Evolutionary conservation across 2,113 vertebrate species (phyloP).

Genomic region (Sitta europaea): DNA sequence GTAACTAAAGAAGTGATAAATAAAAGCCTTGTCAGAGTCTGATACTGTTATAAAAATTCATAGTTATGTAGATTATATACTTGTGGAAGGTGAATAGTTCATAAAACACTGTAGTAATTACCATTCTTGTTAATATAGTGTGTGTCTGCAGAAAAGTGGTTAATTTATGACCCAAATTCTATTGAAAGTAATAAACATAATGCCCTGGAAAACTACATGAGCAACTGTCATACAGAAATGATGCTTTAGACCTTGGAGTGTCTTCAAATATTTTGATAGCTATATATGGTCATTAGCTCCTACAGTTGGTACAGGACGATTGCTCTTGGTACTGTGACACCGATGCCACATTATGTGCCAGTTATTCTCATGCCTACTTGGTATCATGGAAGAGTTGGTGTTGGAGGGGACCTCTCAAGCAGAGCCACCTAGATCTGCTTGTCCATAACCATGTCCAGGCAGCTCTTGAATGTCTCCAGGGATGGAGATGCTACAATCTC

Average conservation of each 20-base stretch:
- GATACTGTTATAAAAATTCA: not conserved
- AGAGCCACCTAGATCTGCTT: not conserved
- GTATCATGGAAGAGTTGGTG: not conserved
- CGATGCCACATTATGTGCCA: fast-evolving
- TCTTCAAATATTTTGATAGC: not conserved
- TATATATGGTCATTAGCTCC: not conserved
- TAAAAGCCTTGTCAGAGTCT: not conserved
- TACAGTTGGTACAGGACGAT: not conserved
- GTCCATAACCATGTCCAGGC: not conserved
- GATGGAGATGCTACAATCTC: not conserved
- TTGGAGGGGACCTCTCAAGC: not conserved
- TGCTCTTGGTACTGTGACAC: not conserved
- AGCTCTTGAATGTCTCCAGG: not conserved
- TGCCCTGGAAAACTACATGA: not conserved
- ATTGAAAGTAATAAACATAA: not conserved
- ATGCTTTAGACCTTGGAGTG: not conserved
- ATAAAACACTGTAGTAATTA: not conserved
- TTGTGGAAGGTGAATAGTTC: not conserved
- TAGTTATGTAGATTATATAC: not conserved
- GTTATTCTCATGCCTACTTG: not conserved
- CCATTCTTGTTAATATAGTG: not conserved
- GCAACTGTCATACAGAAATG: not conserved
- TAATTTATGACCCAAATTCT: not conserved
- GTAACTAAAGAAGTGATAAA: not conserved
- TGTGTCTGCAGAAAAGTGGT: not conserved